Base-by-base conservation (phyloP, 2,113 vertebrate species). In the Pangasianodon hypophthalmus region DNA sequence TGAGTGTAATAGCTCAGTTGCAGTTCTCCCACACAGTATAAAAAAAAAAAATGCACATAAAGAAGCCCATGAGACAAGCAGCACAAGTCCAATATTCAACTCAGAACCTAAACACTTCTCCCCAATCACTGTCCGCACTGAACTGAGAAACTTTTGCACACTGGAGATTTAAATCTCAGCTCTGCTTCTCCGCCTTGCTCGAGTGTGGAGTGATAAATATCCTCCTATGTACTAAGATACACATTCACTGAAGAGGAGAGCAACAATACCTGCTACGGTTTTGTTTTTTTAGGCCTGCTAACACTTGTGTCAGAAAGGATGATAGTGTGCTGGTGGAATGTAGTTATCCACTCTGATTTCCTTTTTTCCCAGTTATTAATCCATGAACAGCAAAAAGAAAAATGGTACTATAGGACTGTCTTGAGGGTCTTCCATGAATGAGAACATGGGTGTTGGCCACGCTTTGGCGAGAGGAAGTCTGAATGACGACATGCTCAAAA, bases 381-480 rank as follows among this genome's bases (percentile, higher is more conserved):
- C 44, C 46, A 21, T 11, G 32, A 86, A 64, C 71, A 88, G 81
- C 24, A 50, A n/a, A 44, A 32, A 4, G 71, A 85, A 37, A 44
- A 75, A 82, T 13, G 60, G n/a, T 62, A 29, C 41, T 75, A 87
- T 29, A 67, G 75, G 87, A 87, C 89, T 41, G 84, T n/a, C 87
- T 89, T 69, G 26, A 88, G 89, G 79, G 88, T 67, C 87, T 71
- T 89, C 86, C 64, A 37, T 62, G 48, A 86, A 84, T 67, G 62
- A 64, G 82, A 88, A 79, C 84, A 62, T 83, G 87, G 91, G 89
- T 79, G 91, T 90, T 71, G 91, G 41, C 41, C 29, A 32, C 3
- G 14, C 32, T 88, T 88, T 87, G 84, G 84, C 87, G 37, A 60
- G 64, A 90, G 84, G 77, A 88, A 83, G 69, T 75, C n/a, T 85